Conservation (phyloP, 2,888 invertebrate species). For the Caenorhabditis virilis region DNA sequence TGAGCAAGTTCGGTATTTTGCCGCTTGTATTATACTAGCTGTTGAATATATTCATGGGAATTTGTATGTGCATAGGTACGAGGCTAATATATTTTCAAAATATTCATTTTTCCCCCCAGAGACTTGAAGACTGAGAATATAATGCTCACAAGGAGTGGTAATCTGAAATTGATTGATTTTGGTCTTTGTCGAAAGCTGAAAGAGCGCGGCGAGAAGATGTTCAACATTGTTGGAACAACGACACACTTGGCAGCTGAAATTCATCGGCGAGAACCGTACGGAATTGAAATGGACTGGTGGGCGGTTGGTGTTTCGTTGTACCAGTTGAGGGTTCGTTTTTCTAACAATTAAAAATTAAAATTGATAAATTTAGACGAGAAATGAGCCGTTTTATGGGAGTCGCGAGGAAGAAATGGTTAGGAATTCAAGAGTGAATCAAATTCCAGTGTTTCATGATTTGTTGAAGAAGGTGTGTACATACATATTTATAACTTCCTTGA, state of each 20-base stretch:
- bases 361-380: conserved; percentile 20
- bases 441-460: conserved; percentile 25
- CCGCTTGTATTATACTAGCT: conserved; percentile 23
- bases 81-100: too few relatives aligned
- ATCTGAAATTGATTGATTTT: conserved; percentile 31
- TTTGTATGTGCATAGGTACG: conserved; percentile 25
- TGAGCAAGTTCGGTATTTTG: conserved; percentile 17
- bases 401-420: conserved; percentile 16
- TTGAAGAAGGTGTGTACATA: too few relatives aligned
- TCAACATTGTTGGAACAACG: conserved; percentile 29
- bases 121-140: conserved; percentile 37
- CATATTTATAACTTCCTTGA: too few relatives aligned
- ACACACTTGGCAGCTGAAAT: conserved; percentile 37
- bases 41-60: conserved; percentile 30
- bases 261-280: conserved; percentile 24
- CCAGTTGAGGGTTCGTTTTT: conserved; percentile 22
- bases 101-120: too few relatives aligned
- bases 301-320: conserved; percentile 33
- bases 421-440: conserved; percentile 18
- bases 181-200: conserved; percentile 20
- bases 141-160: conserved; percentile 26
- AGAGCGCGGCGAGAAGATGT: conserved; percentile 13
- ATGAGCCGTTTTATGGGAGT: conserved; percentile 24
- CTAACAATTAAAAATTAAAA: background rate
- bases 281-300: conserved; percentile 38